Evolutionary conservation across 2,888 invertebrate genomes (phyloP), one percentile per base, ranked within the genome.

Genomic region (Pediacus dermestoides): DNA sequence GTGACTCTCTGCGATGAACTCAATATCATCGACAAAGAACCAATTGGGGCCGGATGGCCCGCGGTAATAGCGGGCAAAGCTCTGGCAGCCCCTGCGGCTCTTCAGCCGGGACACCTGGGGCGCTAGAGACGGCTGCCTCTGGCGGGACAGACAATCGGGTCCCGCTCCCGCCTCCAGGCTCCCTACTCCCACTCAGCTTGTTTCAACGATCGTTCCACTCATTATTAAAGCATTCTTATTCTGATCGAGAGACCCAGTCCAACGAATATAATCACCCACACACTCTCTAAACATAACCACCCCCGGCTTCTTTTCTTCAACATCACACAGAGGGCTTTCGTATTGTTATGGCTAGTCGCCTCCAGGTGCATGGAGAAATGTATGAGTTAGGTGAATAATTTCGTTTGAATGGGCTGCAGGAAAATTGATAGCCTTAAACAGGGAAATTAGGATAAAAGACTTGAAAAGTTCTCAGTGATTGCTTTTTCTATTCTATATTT

Each of bases 21-120:
- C 63, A 60, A 61, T 63, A 63, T 61, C 62, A 57, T 61, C 60
- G 56, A 58, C 63, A 63, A 58, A 61, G 61, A 62, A 61, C 58
- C 58, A 60, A 61, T 61, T 60, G 59, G 52, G 44, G 40, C 45
- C 40, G 34, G 50, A 37, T 21, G 37, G 50, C 53, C 46, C 16
- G 30, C 8, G 48, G 52, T 47, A 12, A 13, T 28, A 34, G 44
- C 44, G 42, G 53, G 50, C 50, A 50, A 42, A 46, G 56, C 52
- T 51, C 53, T 48, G 49, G 48, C 48, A 55, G 54, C 53, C 58
- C 57, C 50, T 44, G 22, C 25, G 51, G 59, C 45, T 42, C 41
- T 47, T 45, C 46, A 52, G 52, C 57, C 55, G 55, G 55, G 54
- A 50, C 58, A 48, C 61, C 60, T 44, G 53, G 37, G 52, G 63